phyloP scores from a whole-genome alignment of 2,113 vertebrate species.

The Macquaria ambigua region DNA sequence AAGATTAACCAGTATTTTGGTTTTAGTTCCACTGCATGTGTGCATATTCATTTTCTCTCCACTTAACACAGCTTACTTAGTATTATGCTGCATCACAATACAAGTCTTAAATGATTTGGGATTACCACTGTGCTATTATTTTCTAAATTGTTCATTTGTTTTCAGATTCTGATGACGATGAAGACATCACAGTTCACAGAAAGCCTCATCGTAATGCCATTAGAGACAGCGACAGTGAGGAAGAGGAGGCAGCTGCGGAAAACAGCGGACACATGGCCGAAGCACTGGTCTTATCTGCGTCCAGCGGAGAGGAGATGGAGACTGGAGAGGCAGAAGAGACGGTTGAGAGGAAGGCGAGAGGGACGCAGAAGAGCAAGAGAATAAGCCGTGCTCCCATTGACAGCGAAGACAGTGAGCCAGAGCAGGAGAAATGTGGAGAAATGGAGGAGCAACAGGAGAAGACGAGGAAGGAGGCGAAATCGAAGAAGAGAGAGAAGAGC shows the following conservation, averaged over 20 bases:
- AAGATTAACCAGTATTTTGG: neutral
- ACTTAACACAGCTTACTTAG: neutral
- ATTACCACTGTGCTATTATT: rapidly evolving
- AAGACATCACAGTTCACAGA: slow-evolving; percentile 82
- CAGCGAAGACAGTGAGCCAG: slow-evolving; percentile 73
- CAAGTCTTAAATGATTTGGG: neutral
- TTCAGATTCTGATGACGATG: slow-evolving; percentile 92
- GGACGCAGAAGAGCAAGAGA: slow-evolving; percentile 56
- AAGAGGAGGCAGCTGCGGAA: slow-evolving; percentile 64
- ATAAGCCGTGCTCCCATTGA: slow-evolving; percentile 70
- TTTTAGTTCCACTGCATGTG: neutral
- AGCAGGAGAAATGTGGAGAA: slow-evolving; percentile 23
- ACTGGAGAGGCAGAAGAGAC: slow-evolving; percentile 44
- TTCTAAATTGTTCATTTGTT: neutral
- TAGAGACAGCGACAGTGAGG: slow-evolving; percentile 90
- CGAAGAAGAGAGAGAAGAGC: slow-evolving; percentile 71
- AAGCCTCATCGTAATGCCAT: slow-evolving; percentile 88
- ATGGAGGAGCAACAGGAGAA: slow-evolving; percentile 24
- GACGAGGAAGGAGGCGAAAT: slow-evolving; percentile 42
- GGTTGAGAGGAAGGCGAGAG: slow-evolving; percentile 60
- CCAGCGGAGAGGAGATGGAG: slow-evolving; percentile 65
- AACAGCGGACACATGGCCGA: slow-evolving; percentile 55
- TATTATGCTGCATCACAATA: neutral
- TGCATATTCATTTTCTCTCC: neutral
- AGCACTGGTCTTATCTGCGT: slow-evolving; percentile 46